Evolutionary conservation across 2,113 vertebrate genomes (phyloP), one percentile per base, ranked within the genome.

Genomic region (Arvicanthis niloticus): DNA sequence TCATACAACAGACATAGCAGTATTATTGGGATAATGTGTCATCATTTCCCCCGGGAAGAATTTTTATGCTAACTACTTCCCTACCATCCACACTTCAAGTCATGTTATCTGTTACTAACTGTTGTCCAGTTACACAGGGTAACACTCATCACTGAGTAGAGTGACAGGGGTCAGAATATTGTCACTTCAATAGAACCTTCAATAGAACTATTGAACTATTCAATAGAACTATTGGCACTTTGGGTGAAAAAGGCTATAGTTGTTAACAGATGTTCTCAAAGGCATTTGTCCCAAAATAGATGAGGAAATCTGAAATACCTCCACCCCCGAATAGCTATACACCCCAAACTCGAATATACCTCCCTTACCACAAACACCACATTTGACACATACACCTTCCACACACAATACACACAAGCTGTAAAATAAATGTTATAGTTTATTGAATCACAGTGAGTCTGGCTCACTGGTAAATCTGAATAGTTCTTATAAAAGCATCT

Each of bases 401-500:
- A 5, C 16, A 16, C 53, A 60, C 6, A 22, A 45, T 10, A 77
- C 73, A 87, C 26, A 22, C 4, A 19, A 4, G 37, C 19, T 91
- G 0, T 24, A 92, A 93, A 91, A 40, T 60, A 51, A 91, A 10
- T 67, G 70, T 45, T 16, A 89, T 0, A 77, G 34, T 91, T 98
- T 92, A 96, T 88, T 95, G 88, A 97, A n/a, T 96, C 16, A 29
- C 19, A 81, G 31, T 26, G 82, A 95, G 68, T 60, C 22, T 72
- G 62, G 65, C 42, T 89, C 88, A 89, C 56, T 40, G 48, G 29
- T 84, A 10, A 73, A 72, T 73, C 15, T 31, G 48, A 42, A 56
- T 51, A 81, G 92, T 95, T 96, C 45, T 77, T 91, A 42, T 65
- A 89, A 24, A 53, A 37, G 51, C 34, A 5, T 95, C 40, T 58